Evolutionary conservation across 2,888 invertebrate genomes (phyloP).

Genomic region (Thyatira batis): DNA sequence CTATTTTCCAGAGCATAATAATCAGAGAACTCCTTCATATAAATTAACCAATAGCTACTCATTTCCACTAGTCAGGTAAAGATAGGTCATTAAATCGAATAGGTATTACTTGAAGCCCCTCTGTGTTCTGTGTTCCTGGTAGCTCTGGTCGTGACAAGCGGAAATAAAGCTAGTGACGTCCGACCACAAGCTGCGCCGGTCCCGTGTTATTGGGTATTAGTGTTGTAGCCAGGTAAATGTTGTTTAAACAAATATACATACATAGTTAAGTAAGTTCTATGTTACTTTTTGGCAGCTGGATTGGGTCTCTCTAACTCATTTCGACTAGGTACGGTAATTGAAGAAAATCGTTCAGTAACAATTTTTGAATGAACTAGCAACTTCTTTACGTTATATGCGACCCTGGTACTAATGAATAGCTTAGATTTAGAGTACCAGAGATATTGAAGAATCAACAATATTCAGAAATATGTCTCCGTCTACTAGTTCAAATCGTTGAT

Average conservation of each 20-base stretch:
- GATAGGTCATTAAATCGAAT: background rate
- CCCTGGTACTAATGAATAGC: no score
- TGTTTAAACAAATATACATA: background rate
- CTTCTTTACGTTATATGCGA: no score
- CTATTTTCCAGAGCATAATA: background rate
- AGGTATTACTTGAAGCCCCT: background rate
- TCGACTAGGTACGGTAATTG: no score
- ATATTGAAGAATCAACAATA: no score
- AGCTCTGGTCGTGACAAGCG: conserved; percentile 23
- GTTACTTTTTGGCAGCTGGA: background rate
- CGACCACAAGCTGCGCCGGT: conserved; percentile 8
- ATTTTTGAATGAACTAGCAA: no score
- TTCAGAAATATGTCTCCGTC: no score
- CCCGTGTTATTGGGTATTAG: conserved; percentile 1
- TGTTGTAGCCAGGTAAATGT: background rate
- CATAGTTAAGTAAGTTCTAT: background rate
- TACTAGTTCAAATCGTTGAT: no score
- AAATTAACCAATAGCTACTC: background rate
- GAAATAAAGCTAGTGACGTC: conserved; percentile 24
- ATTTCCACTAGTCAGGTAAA: background rate
- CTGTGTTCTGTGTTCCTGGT: background rate
- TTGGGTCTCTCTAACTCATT: background rate
- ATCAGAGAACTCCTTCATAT: background rate
- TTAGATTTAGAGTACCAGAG: no score
- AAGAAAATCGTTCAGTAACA: no score